Base-by-base conservation (phyloP, 2,888 invertebrate genomes). In the Lasioglossum oenotherae region DNA sequence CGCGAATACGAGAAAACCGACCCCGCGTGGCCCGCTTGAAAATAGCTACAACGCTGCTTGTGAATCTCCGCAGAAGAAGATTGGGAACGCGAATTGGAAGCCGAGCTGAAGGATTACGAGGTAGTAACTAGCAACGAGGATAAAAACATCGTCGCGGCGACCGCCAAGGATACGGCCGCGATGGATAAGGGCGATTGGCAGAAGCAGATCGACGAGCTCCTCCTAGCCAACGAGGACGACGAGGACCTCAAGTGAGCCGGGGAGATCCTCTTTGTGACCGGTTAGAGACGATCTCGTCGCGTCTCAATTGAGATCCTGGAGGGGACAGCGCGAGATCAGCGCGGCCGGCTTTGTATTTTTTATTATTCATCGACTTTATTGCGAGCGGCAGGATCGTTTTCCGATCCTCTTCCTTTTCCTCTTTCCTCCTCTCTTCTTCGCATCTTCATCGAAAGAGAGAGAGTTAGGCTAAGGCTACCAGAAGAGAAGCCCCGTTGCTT, bases 81-180 rank as follows among this genome's bases (percentile, higher is more conserved):
- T 96, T 99, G 99, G 98, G 99, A 99, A 96, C 98, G 98, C 95
- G 99, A 99, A 96, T 96, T 99, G 94, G 99, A 99, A 95, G 98
- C 98, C 76, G 99, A 99, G 96, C 96, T 99, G 92, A 98, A 98
- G 95, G 99, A 99, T 95, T 99, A 98, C 95, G 99, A 99, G 96
- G 98, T 99, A 91, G 98, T 99, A 71, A 96, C 96, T 85, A 96
- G 96, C 78, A 96, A 96, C 80, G 92, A 93, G 78, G 92, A 76
- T 60, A 85, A 77, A 69, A 84, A 44, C 64, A 74, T 74, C 85
- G 46, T n/a, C 57, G 53, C 81, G 35, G 14, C 60, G 74, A 38
- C 77, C 49, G 46, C 35, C 57, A 81, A 60, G 19, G 81, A 53
- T 64, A 46, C 49, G 72, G 38, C 76, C 49, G 53, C 35, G 46